These are phyloP conservation scores for Apis laboriosa DNA, from an alignment of 1,140 invertebrate genomes.

Conservation along the genomic window DNA sequence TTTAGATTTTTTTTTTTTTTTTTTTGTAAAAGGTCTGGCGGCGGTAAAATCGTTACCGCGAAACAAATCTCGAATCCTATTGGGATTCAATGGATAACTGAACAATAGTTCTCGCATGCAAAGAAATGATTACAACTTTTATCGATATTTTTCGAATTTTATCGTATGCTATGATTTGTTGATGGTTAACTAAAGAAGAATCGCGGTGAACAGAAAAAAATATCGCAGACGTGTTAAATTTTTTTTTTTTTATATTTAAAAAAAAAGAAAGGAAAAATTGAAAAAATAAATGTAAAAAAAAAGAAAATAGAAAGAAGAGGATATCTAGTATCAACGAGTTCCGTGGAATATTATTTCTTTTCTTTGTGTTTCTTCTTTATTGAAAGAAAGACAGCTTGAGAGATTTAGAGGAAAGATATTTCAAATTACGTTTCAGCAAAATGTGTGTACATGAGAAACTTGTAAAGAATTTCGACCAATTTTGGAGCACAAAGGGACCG, in stretches of 20 bases:
- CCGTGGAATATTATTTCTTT: not conserved
- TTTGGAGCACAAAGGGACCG: constrained; percentile 40
- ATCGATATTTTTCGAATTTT: constrained; percentile 23
- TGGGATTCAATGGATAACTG: not conserved
- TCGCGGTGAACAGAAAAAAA: not conserved
- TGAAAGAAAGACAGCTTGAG: constrained; percentile 3
- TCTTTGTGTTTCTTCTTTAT: not conserved
- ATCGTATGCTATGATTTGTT: not conserved
- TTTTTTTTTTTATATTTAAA: not conserved
- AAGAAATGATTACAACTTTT: constrained; percentile 52
- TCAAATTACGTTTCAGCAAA: constrained; percentile 8
- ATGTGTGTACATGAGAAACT: constrained; percentile 10
- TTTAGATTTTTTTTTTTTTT: not conserved
- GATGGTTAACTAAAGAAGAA: not conserved
- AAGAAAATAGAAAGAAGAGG: not conserved
- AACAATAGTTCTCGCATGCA: not conserved
- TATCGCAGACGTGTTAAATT: not conserved
- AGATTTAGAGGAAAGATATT: not conserved
- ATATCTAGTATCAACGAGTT: not conserved
- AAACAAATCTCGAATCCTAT: no score
- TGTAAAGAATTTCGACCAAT: constrained; percentile 49
- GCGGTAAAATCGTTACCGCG: not conserved
- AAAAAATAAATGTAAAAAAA: not conserved
- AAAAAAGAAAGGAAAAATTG: fast-evolving
- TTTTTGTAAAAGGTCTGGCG: not conserved